Evolutionary conservation across 2,113 vertebrate species (phyloP), one percentile per base, ranked within the genome.

Genomic region (Sebastes fasciatus): DNA sequence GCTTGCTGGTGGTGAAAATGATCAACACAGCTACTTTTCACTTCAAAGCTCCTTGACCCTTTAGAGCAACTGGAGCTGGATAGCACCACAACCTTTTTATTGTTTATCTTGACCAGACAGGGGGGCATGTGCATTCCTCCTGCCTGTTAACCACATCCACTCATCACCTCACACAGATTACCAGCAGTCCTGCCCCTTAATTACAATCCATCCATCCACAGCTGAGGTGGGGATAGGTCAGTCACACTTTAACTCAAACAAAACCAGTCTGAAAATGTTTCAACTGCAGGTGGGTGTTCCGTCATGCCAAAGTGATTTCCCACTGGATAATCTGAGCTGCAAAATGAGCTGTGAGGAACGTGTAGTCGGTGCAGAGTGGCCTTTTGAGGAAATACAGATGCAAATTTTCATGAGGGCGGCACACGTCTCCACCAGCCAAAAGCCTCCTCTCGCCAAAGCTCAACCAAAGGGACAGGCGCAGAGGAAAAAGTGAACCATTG

Each of bases 401-500:
- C 66, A 88, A 19, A 80, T 88, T 83, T 90, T 83, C 77, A 86
- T 34, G 45, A 88, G 90, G 83, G 84, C 17, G 76, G 83, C 83
- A 80, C 86, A 91, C 52, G 69, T 89, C 65, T 86, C 42, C 72
- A 64, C 4, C 51, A 72, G 86, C 78, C 87, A 86, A 84, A 72
- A 77, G 78, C 85, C 83, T 85, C 82, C 82, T 77, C 61, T 72
- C 52, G 79, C 79, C 73, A 82, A 87, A 68, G 82, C 88, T 74
- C 66, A 90, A 81, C 57, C 71, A 77, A 80, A 85, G 63, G 52
- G 79, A 86, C 46, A 76, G 82, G 73, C 74, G 74, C 17, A 8
- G 57, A 83, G 71, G 72, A 71, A 70, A 86, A 94, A 92, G 75
- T 78, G 73, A 88, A 79, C 83, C 87, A 92, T 89, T 94, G 89